A percentile compares a stretch with the other conserved stretches of the same genome.
Conservation (phyloP, 2,113 vertebrate species). For the Paracanthobrama guichenoti region DNA sequence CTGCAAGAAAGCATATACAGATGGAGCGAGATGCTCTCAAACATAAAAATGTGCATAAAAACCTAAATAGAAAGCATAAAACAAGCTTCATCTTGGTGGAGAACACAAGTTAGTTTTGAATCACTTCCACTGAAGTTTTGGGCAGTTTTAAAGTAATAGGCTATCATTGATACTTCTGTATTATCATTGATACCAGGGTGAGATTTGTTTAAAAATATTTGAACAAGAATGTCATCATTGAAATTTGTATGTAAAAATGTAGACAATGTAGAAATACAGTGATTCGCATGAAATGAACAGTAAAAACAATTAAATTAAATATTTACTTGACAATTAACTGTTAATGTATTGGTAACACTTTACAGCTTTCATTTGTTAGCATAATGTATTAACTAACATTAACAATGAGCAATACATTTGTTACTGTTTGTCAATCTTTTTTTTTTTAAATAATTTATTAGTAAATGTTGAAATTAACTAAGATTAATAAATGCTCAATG, state of each 20-base stretch:
- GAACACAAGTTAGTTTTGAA: neutral
- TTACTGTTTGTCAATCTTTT: no score
- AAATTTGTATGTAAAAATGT: neutral
- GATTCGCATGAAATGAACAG: no score
- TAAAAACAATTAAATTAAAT: no score
- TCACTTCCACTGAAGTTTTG: neutral
- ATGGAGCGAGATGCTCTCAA: slow-evolving; percentile 36
- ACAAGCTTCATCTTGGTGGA: neutral
- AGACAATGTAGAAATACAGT: no score
- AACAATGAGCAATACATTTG: no score
- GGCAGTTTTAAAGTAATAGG: neutral
- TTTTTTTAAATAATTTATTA: no score
- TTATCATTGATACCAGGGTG: neutral
- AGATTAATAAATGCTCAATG: no score
- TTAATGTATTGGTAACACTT: no score
- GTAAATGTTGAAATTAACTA: no score
- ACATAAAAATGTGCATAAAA: slow-evolving; percentile 51
- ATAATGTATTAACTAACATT: no score
- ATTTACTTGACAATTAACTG: neutral
- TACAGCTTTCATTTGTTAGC: no score
- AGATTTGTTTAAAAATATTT: neutral
- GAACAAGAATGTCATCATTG: neutral
- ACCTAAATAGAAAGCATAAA: neutral
- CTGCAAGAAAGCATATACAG: slow-evolving; percentile 36
- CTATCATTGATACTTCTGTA: no score